Conservation (phyloP, 2,888 invertebrate genomes). For the Dendrolimus pini region DNA sequence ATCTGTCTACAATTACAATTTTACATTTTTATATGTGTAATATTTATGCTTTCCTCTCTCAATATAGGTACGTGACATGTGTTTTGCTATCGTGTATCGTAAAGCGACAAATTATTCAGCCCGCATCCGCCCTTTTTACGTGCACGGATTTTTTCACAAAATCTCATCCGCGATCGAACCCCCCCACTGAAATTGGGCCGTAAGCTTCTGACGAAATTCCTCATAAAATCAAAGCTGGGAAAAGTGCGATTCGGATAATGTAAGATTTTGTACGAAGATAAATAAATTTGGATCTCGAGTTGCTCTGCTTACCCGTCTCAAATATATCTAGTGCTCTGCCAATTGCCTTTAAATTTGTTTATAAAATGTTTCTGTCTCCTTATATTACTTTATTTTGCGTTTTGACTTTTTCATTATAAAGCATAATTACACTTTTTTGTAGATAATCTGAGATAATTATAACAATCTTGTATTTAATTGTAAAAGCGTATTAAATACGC, state of each 20-base stretch:
- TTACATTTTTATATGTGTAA: no score
- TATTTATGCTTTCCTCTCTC: no score
- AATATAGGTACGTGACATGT: no score
- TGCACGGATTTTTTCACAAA: slow-evolving; percentile 36
- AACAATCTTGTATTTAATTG: no score
- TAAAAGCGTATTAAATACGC: no score
- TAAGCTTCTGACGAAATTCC: slow-evolving; percentile 32
- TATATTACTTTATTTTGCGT: no score
- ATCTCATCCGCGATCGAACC: slow-evolving; percentile 29
- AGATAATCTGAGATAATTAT: no score
- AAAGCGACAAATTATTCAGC: slow-evolving; percentile 33
- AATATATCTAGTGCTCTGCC: background rate
- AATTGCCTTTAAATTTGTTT: background rate
- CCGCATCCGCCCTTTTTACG: slow-evolving; percentile 33
- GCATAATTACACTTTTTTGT: no score
- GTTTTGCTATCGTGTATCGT: slow-evolving; percentile 3
- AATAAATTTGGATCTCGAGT: slow-evolving; percentile 15
- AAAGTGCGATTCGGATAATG: slow-evolving; percentile 19
- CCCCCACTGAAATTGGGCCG: slow-evolving; percentile 29
- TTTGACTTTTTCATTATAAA: no score
- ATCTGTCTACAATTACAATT: no score
- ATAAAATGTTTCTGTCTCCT: no score
- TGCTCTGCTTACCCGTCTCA: background rate
- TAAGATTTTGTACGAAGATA: slow-evolving; percentile 15
- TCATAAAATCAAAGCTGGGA: slow-evolving; percentile 28